Base-by-base conservation (phyloP, 2,113 vertebrate species). In the Potamarius usumacintae region DNA sequence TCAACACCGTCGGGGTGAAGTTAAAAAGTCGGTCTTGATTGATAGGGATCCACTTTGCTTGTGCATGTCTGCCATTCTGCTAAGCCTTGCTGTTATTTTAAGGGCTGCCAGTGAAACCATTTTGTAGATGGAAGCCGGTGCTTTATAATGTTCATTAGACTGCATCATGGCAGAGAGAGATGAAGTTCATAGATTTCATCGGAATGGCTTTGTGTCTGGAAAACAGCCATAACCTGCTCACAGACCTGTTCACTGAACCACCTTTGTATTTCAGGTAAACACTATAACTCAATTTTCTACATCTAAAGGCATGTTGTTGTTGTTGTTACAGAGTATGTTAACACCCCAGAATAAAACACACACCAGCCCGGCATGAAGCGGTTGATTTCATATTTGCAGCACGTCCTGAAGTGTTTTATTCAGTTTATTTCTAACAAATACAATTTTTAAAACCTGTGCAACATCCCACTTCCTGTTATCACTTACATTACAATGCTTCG, bases 1-100 rank as follows among this genome's bases (percentile, higher is more conserved):
- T 89, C 86, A 78, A 83, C 86, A 84, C 71, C 62, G 20, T n/a
- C 27, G 11, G 88, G 63, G 63, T 76, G 52, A 12, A 22, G 80
- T 85, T 77, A 84, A 80, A 87, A 80, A 84, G 18, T 48, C 58
- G 12, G 14, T 22, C 62, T 60, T 42, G 85, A 86, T 85, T 85
- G 71, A 84, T 80, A 17, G 53, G 6, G 14, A 67, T 84, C 63
- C 42, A 50, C 79, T 69, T 57, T 65, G 81, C 82, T 76, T 48
- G 14, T 79, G 27, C 60, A n/a, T 6, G 50, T 57, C 72, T 82
- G 57, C 82, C 50, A 34, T 86, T 74, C 52, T 14, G 0, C 14
- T 42, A 25, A 58, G 74, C 18, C 12, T 74, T 79, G 9, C n/a
- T 34, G 20, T 62, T 30, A n/a, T 48, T 58, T 82, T 57, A 65